Evolutionary conservation across 1,140 invertebrate species (phyloP), one percentile per base, ranked within the genome.

Genomic region (Holcopasites calliopsidis): DNA sequence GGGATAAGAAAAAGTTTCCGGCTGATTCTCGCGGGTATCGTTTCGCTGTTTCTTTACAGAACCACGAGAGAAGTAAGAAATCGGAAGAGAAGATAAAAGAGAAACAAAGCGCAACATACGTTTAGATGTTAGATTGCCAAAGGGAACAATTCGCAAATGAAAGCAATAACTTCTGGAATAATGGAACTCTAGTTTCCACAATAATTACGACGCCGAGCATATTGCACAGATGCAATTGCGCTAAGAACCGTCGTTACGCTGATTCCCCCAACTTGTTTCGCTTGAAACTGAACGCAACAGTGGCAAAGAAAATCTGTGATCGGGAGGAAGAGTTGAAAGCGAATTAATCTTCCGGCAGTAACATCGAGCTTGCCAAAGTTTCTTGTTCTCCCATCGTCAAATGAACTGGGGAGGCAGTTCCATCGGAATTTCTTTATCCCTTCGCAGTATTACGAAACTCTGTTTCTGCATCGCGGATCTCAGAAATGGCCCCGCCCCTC

Each of bases 261-360:
- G n/a, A n/a, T n/a, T n/a, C n/a, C n/a, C n/a, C n/a, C n/a, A n/a
- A n/a, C n/a, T n/a, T n/a, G n/a, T n/a, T n/a, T n/a, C n/a, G n/a
- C n/a, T n/a, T n/a, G n/a, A n/a, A n/a, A n/a, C n/a, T 18, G 38
- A 38, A 23, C 35, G 38, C 11, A 2, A 6, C 18, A 38, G n/a
- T n/a, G n/a, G 57, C 26, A 21, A 44, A 16, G 10, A 61, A 26
- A 70, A 50, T n/a, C 10, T 13, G 38, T 7, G 2, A 13, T 16
- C 28, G 28, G 6, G 2, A 3, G 4, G n/a, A 28, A 26, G 68
- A 40, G 47, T 70, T 26, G 44, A 35, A 60, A 60, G 21, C 28
- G 38, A 70, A 70, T 70, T 70, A 47, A 70, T 70, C 57, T 71
- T 71, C 44, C 21, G 23, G 40, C 13, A 10, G 7, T 31, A 61